Percentiles rank a stretch among this genome's conserved stretches.
Evolutionary conservation across 2,797 vertebrate genomes (phyloP).

Genomic region (Parambassis ranga): DNA sequence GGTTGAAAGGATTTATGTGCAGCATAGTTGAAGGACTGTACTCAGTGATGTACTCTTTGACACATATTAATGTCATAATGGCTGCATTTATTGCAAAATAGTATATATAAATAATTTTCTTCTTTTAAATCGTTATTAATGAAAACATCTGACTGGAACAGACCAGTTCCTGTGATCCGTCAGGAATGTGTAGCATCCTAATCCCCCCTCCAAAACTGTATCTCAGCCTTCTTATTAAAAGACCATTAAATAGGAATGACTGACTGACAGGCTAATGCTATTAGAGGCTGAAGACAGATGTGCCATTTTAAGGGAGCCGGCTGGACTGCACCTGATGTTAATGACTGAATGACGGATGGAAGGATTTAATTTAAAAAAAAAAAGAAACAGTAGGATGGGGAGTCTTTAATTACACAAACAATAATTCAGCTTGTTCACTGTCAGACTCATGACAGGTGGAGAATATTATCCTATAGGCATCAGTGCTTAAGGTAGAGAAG

Average conservation of each 20-base stretch:
- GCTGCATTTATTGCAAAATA: no score
- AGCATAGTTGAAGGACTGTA: no score
- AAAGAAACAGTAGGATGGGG: neutral
- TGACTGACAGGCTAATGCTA: constrained; percentile 19
- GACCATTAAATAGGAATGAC: constrained; percentile 7
- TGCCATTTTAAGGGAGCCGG: constrained; percentile 29
- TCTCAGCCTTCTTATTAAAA: constrained; percentile 18
- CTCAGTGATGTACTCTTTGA: no score
- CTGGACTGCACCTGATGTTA: constrained; percentile 11
- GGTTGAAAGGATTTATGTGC: no score
- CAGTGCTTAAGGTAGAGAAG: constrained; percentile 22
- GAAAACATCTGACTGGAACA: neutral
- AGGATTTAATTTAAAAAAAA: constrained; percentile 7
- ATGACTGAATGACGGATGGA: constrained; percentile 49
- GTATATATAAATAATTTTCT: no score
- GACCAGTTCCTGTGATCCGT: neutral
- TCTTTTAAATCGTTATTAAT: no score
- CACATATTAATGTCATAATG: no score
- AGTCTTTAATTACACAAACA: constrained; percentile 15
- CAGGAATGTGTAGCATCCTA: neutral
- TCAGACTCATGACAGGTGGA: constrained; percentile 8
- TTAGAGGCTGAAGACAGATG: constrained; percentile 51
- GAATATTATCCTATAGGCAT: constrained; percentile 1
- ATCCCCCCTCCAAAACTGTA: neutral
- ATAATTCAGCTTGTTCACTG: constrained; percentile 13